Evolutionary conservation across 2,113 vertebrate genomes (phyloP), one percentile per base, ranked within the genome.

Genomic region (Tautogolabrus adspersus): DNA sequence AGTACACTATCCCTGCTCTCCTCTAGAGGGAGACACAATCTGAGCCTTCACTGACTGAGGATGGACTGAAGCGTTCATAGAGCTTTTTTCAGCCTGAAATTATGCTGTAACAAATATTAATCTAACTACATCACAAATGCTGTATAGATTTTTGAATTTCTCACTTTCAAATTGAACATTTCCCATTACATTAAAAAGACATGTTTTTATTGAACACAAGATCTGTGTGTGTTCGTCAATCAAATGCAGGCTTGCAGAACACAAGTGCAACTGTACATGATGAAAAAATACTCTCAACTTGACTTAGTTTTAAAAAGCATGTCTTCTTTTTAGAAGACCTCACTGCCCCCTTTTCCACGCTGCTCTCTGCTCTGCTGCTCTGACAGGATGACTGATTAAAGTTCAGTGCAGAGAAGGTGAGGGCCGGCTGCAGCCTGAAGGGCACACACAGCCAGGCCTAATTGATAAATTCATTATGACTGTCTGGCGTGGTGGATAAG

Each of bases 381-480:
- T 87, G 88, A 87, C 85, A 90, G 79, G 60, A 85, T 88, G 87
- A 89, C 57, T 81, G 73, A 89, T 90, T 58, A 68, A 59, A 80
- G 82, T 71, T 81, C 78, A 77, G 70, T 55, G 67, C 56, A 70
- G 64, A 77, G 66, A 22, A 75, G 79, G 73, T 68, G 72, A 85
- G 72, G 66, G 61, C 83, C 75, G 66, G 67, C 80, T 80, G 72
- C 80, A 75, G 84, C 76, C 89, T 78, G 75, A 77, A 81, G 73
- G 82, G 72, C 79, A 52, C 8, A 78, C 49, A 21, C 68, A 74
- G 80, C 47, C 82, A 34, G 30, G 60, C 73, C 78, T 89, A 87
- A 90, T 88, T 87, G 86, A 89, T 89, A 89, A 84, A 89, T 90
- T 80, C 85, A 84, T 89, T 87, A 75, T 85, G 83, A 85, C 76